These are phyloP conservation scores for Drosophila kanekoi DNA, from an alignment of 2,888 invertebrate genomes.

Conservation along the genomic window DNA sequence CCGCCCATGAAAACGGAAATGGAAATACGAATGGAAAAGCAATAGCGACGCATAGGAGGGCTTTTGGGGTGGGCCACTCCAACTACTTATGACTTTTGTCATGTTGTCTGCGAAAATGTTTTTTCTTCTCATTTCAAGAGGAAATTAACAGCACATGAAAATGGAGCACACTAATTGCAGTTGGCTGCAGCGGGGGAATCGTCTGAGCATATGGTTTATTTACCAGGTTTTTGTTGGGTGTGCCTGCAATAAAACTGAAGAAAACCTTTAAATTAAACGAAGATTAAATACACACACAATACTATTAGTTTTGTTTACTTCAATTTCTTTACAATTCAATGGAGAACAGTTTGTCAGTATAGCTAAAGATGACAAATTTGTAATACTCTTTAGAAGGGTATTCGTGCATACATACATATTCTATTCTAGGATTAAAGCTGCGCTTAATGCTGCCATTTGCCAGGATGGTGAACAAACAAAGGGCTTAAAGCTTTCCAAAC, in stretches of 20 bases:
- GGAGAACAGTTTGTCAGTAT: too few relatives aligned
- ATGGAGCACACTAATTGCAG: constrained; percentile 32
- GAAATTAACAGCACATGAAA: constrained; percentile 52
- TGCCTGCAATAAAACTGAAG: background rate
- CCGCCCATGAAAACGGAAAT: constrained; percentile 68
- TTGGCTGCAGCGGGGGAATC: background rate
- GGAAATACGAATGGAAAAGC: constrained; percentile 63
- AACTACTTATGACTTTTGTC: constrained; percentile 42
- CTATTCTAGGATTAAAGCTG: too few relatives aligned
- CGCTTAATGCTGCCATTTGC: too few relatives aligned
- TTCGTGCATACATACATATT: too few relatives aligned
- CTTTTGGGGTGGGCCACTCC: background rate
- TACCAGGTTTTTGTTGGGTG: background rate
- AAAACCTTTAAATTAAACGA: too few relatives aligned
- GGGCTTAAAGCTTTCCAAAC: too few relatives aligned
- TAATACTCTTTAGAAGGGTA: too few relatives aligned
- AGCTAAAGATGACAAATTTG: too few relatives aligned
- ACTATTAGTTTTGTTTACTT: too few relatives aligned
- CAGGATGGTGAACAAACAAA: too few relatives aligned
- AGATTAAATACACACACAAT: too few relatives aligned
- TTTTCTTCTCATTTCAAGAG: constrained; percentile 29
- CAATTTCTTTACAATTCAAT: too few relatives aligned
- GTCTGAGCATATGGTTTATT: background rate
- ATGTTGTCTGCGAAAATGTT: constrained; percentile 22
- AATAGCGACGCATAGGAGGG: constrained; percentile 16